phyloP scores from a whole-genome alignment of 2,797 vertebrate species.

The Nyctalus aviator region DNA sequence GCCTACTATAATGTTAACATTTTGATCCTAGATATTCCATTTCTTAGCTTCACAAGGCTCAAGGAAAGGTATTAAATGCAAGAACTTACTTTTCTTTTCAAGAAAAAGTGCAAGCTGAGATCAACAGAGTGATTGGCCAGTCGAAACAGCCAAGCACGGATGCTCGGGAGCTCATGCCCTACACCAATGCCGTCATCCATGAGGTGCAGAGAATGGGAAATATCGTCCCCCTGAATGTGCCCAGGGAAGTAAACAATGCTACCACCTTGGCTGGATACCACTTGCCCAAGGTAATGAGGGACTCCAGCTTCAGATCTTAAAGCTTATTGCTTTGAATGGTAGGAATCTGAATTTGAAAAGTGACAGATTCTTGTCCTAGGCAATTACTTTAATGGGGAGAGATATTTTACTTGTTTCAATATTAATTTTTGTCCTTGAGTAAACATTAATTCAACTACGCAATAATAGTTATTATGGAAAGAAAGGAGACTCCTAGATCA shows the following conservation, averaged over 20 bases:
- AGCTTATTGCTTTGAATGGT: neutral
- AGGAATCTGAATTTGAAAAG: neutral
- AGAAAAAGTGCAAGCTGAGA: conserved; percentile 93
- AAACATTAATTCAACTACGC: neutral
- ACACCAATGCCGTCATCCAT: conserved; percentile 92
- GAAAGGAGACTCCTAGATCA: neutral
- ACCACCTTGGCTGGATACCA: conserved; percentile 86
- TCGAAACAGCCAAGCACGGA: conserved; percentile 85
- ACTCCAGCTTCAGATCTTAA: neutral
- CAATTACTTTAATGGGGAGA: neutral
- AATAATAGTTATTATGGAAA: neutral
- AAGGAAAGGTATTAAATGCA: neutral
- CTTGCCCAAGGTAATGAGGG: conserved; percentile 91
- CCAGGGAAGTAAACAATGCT: conserved; percentile 86
- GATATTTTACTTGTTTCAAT: neutral
- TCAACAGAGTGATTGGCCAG: conserved; percentile 89
- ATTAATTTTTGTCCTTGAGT: neutral
- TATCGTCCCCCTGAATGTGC: conserved; percentile 88
- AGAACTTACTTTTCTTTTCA: neutral
- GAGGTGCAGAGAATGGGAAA: conserved; percentile 93
- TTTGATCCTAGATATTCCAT: neutral
- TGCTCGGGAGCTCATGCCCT: conserved; percentile 89
- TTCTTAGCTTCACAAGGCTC: neutral
- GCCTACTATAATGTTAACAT: neutral
- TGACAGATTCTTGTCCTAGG: neutral